Base-by-base conservation (phyloP, 2,113 vertebrate genomes). In the Epinephelus lanceolatus region DNA sequence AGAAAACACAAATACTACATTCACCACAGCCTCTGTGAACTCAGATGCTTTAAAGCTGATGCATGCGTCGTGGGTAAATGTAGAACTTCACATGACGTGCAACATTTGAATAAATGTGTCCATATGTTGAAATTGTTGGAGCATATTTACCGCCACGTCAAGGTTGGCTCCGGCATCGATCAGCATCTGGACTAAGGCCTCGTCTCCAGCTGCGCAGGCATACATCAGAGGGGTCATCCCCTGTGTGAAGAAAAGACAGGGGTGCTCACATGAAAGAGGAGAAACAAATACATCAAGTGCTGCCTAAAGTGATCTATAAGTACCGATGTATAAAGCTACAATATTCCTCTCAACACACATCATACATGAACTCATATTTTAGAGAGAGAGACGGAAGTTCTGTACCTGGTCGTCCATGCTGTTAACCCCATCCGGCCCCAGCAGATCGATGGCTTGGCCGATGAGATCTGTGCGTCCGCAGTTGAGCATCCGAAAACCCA, bases 221-320 rank as follows among this genome's bases (percentile, higher is more conserved):
- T 99, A 99, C 98, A 99, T 99, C 40, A 99, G 95, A 0, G 98
- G 98, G 5, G 98, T 99, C 98, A 99, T 97, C 13, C 98, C 91
- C 98, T 99, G 94, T 3, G 78, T 17, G 73, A 77, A 10, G 57
- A 47, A 52, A 25, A 83, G 6, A 27, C 30, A 49, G 13, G 18
- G 53, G 61, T 40, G 27, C 57, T 78, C 12, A 72, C 13, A 77
- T 73, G 30, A 73, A 40, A 80, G 12, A 51, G 45, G 52, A 66
- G 14, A 57, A 74, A 60, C 45, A 74, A 27, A 76, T 45, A 56
- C 19, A 81, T 10, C 0, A 75, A 40, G n/a, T 3, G 19, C 8
- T 2, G 30, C 21, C 66, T 59, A 25, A 57, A 51, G 47, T 37
- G 1, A 60, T 5, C 61, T 56, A 37, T 42, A 27, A 27, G 21